Percentiles rank a stretch among this genome's conserved stretches.
Conservation (phyloP, 2,113 vertebrate species). For the Pimephales promelas region DNA sequence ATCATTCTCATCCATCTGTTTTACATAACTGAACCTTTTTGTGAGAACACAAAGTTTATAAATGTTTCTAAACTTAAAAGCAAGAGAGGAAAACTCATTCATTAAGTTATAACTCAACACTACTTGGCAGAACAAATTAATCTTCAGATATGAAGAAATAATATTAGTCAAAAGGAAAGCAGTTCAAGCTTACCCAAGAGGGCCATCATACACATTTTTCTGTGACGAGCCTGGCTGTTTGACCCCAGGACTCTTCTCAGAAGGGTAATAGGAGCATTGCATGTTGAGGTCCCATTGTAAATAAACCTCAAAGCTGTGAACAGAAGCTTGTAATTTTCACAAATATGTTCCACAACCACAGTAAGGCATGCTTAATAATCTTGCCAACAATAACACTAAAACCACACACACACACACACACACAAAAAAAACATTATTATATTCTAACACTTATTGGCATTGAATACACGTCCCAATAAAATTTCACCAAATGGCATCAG, state of each 20-base stretch:
- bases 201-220: conserved; percentile 42
- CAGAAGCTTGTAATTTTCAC: not conserved
- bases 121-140: not conserved
- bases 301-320: not conserved
- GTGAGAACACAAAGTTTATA: not conserved
- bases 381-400: not conserved
- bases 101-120: not conserved
- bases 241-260: conserved; percentile 29
- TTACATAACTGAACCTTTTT: conserved; percentile 7
- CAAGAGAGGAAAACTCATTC: not conserved
- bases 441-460: not conserved
- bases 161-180: not conserved
- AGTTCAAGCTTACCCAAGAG: conserved; percentile 14
- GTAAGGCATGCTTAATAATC: not conserved
- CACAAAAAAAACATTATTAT: not conserved
- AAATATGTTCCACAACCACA: conserved; percentile 7
- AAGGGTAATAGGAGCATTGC: conserved; percentile 55
- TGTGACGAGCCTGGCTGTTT: conserved; percentile 34
- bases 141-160: not conserved
- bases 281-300: conserved; percentile 53
- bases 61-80: conserved; percentile 12
- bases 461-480: not conserved
- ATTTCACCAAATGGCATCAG: not conserved
- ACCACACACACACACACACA: not conserved
- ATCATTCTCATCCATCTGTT: conserved; percentile 3